Conservation (phyloP, 2,888 invertebrate genomes). For the Chymomyza fuscimana region DNA sequence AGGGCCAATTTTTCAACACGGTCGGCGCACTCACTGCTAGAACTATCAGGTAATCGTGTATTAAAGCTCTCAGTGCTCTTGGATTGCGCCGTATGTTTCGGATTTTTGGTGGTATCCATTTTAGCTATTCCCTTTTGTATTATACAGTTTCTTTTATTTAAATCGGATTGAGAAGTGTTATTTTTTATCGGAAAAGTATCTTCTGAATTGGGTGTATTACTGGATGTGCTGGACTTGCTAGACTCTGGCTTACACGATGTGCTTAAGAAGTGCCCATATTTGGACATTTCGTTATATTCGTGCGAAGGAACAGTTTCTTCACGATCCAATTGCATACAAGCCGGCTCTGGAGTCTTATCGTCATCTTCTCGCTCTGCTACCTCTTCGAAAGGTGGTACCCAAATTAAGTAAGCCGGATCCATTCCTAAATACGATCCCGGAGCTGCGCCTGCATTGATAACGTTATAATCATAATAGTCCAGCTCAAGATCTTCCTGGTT, state of each 20-base stretch:
- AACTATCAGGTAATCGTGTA: background rate
- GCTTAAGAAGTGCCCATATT: conserved; percentile 70
- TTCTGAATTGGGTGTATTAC: conserved; percentile 82
- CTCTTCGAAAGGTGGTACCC: conserved; percentile 91
- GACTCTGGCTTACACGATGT: conserved; percentile 85
- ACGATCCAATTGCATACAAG: conserved; percentile 77
- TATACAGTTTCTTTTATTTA: conserved; percentile 52
- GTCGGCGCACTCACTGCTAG: background rate
- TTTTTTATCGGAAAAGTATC: conserved; percentile 78
- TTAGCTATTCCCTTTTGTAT: conserved; percentile 23
- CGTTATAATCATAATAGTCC: conserved; percentile 94
- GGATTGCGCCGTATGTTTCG: background rate
- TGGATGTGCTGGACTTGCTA: conserved; percentile 59
- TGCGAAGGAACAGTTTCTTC: conserved; percentile 68
- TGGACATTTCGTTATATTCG: conserved; percentile 81
- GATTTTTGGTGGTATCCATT: background rate
- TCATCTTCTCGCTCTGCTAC: conserved; percentile 86
- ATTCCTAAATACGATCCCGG: conserved; percentile 93
- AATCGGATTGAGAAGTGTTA: conserved; percentile 72
- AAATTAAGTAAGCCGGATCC: conserved; percentile 93
- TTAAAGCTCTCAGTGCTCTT: background rate
- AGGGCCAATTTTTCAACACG: background rate
- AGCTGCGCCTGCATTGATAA: conserved; percentile 89
- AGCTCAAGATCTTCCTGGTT: conserved; percentile 89
- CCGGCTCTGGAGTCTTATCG: conserved; percentile 80